Conservation (phyloP, 1,140 invertebrate genomes). For the Hirudo medicinalis region DNA sequence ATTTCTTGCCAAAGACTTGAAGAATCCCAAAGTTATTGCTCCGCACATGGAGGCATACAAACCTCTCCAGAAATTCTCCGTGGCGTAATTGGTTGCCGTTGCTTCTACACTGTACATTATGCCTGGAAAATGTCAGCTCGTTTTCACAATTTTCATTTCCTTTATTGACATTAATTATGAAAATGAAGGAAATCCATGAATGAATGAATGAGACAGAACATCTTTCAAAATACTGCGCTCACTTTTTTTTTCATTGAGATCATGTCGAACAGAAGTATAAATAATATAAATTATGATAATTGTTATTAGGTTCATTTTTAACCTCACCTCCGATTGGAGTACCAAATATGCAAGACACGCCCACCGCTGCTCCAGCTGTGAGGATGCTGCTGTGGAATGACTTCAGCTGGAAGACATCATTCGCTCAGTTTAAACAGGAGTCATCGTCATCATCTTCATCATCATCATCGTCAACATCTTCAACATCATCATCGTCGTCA, state of each 20-base stretch:
- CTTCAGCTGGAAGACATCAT: slow-evolving; percentile 53
- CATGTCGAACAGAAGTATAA: no score
- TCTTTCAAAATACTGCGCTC: background rate
- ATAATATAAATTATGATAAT: no score
- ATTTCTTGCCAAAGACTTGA: slow-evolving; percentile 86
- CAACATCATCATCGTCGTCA: no score
- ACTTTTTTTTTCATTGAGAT: no score
- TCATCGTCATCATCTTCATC: no score
- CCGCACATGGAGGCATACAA: slow-evolving; percentile 95
- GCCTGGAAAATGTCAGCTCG: slow-evolving; percentile 45
- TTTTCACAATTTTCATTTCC: background rate
- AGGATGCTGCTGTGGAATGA: slow-evolving; percentile 84
- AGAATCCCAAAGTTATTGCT: slow-evolving; percentile 78
- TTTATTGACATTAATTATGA: background rate
- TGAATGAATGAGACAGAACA: background rate
- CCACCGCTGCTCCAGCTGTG: slow-evolving; percentile 86
- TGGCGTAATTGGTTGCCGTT: slow-evolving; percentile 95
- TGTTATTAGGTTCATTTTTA: background rate
- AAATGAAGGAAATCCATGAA: background rate
- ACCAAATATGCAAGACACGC: slow-evolving; percentile 86
- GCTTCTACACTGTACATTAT: slow-evolving; percentile 98
- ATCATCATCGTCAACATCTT: no score
- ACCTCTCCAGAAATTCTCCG: slow-evolving; percentile 94
- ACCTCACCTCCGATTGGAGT: slow-evolving; percentile 74
- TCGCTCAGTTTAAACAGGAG: no score